A percentile compares a stretch with the other conserved stretches of the same genome.
phyloP scores from a whole-genome alignment of 2,888 invertebrate genomes.

The Diarsia mendica region DNA sequence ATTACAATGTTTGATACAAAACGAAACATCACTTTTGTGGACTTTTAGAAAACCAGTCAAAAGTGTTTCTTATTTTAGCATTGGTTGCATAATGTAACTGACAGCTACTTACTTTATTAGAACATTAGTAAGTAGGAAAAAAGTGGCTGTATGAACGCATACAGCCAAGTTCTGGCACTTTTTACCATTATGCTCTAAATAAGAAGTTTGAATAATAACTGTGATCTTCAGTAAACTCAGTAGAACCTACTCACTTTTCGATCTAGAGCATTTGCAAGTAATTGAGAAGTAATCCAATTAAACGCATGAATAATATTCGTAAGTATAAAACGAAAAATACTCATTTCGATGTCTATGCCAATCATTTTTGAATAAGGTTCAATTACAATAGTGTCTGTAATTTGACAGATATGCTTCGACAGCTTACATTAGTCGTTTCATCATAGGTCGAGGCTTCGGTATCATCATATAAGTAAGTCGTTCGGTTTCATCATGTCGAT shows the following conservation, averaged over 20 bases:
- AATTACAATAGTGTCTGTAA: conserved; percentile 34
- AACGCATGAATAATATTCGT: neutral
- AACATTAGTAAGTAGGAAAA: neutral
- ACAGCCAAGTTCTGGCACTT: too few relatives aligned
- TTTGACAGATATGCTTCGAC: conserved; percentile 50
- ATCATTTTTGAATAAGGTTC: conserved; percentile 2
- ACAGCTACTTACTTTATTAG: neutral
- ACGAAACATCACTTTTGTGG: neutral
- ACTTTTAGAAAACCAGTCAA: neutral
- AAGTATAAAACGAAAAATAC: neutral
- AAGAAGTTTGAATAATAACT: too few relatives aligned
- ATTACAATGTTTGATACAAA: neutral
- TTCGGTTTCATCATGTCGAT: conserved; percentile 9
- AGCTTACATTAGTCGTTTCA: conserved; percentile 7
- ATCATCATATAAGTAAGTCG: too few relatives aligned
- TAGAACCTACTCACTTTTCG: neutral
- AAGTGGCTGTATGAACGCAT: too few relatives aligned
- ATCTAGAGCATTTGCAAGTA: neutral
- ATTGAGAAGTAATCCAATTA: neutral
- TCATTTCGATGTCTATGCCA: neutral
- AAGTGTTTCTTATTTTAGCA: neutral
- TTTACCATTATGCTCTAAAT: too few relatives aligned
- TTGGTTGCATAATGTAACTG: neutral
- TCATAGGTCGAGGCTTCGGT: neutral
- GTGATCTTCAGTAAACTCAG: too few relatives aligned